A percentile compares a stretch with the other conserved stretches of the same genome.
These are phyloP conservation scores for Tetramorium alpestre DNA, from an alignment of 1,140 invertebrate species.

Conservation along the genomic window DNA sequence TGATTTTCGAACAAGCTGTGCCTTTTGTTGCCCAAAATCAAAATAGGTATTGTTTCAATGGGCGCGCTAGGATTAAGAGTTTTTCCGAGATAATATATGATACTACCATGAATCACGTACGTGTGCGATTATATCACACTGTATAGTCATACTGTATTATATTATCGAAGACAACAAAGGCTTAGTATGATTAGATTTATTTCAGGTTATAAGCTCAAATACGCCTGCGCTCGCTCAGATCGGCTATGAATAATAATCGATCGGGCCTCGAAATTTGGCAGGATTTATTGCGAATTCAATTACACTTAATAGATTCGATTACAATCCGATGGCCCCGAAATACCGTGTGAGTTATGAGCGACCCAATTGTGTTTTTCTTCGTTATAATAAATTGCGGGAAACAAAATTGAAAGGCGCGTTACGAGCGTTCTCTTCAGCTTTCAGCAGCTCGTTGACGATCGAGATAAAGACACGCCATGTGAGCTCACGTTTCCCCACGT, in stretches of 20 bases:
- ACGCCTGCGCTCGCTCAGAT: slow-evolving; percentile 40
- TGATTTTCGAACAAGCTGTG: not conserved
- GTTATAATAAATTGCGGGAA: slow-evolving; percentile 16
- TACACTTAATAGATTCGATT: slow-evolving; percentile 62
- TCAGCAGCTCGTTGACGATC: not conserved
- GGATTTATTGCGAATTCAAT: slow-evolving; percentile 62
- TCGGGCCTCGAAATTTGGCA: slow-evolving; percentile 45
- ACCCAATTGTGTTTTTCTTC: slow-evolving; percentile 48
- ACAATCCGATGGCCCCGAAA: slow-evolving; percentile 52
- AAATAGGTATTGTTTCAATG: not conserved
- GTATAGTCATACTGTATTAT: slow-evolving; percentile 27
- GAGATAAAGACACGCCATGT: not conserved
- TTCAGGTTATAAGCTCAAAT: slow-evolving; percentile 43
- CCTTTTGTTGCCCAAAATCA: not conserved
- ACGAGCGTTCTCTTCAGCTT: not conserved
- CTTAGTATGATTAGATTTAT: slow-evolving; percentile 53
- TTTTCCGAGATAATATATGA: slow-evolving; percentile 21
- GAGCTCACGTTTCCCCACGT: not conserved
- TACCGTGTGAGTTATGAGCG: slow-evolving; percentile 50
- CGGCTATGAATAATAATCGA: slow-evolving; percentile 57
- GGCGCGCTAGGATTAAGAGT: slow-evolving; percentile 14
- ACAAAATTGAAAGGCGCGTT: not conserved
- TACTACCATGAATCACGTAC: not conserved
- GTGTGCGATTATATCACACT: not conserved
- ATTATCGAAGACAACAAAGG: slow-evolving; percentile 48